A percentile compares a stretch with the other conserved stretches of the same genome.
Evolutionary conservation across 2,113 vertebrate genomes (phyloP).

Genomic region (Pteronura brasiliensis): DNA sequence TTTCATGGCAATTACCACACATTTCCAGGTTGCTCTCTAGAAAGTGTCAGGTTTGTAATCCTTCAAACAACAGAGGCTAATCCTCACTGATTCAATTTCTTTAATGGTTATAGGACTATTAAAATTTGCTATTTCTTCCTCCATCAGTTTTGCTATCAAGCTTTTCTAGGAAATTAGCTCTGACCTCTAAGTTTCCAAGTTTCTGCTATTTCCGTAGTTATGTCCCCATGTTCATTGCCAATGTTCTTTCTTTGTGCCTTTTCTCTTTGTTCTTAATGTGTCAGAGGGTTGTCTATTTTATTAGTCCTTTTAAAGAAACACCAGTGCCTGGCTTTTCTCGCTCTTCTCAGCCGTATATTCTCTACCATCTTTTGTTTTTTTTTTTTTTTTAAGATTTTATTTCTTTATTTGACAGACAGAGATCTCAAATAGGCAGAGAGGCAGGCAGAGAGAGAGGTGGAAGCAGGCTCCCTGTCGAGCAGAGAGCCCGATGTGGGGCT

Average conservation of each 20-base stretch:
- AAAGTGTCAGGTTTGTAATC: background rate
- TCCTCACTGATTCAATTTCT: background rate
- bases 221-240: background rate
- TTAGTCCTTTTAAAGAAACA: background rate
- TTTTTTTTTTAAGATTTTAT: background rate
- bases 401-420: too few species aligned
- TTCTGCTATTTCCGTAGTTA: background rate
- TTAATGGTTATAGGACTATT: background rate
- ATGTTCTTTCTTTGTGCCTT: background rate
- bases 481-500: too few species aligned
- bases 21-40: background rate
- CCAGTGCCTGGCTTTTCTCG: background rate
- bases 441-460: too few species aligned
- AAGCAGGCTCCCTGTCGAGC: too few species aligned
- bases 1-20: background rate
- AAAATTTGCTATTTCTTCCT: background rate
- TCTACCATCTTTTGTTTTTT: background rate
- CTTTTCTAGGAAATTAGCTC: conserved; percentile 5
- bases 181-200: background rate
- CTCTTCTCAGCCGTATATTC: background rate
- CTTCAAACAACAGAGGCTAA: background rate
- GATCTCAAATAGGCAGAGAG: too few species aligned
- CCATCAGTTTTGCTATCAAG: background rate
- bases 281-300: background rate
- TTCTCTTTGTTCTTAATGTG: background rate